Base-by-base conservation (phyloP, 2,797 vertebrate species). In the Xenops minutus region DNA sequence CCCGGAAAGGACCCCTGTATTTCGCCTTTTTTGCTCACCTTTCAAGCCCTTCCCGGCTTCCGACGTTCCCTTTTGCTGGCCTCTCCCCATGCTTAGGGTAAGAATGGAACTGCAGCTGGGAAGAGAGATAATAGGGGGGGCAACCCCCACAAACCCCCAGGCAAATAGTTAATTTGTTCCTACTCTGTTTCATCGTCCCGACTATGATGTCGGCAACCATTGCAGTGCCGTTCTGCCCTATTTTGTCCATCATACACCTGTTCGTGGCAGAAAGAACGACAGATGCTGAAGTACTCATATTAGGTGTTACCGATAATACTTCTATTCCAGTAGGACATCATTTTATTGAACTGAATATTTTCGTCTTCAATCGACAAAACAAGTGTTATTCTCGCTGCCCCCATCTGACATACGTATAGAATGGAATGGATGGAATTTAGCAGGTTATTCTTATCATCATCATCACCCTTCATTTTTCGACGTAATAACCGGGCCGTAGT, bases 111-210 rank as follows among this genome's bases (percentile, higher is more conserved):
- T 0, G 36, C 67, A 32, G 32, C 55, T 71, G 48, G 17, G 14
- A 74, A 37, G 2, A 52, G 29, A 51, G 3, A 51, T 37, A 15
- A 39, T 41, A 17, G 11, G 7, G 1, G 2, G 7, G 1, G 2
- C 13, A 7, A 18, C 13, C 19, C 19, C 5, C 27, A 32, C 30
- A 32, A 21, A 2, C 27, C 10, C 39, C 30, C 39, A 29, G 7
- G 3, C 7, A 48, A 56, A 48, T 3, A 19, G 5, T 88, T 68
- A 16, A 48, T 79, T 86, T 26, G 2, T 73, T 19, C 17, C 23
- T 30, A 11, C n/a, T 68, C 24, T 51, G 16, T 51, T 66, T 83
- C 52, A 17, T 36, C 56, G 74, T 10, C 44, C 37, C 41, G 22
- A 10, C 22, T 81, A 4, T 17, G 44, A 44, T 27, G 58, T 68